Base-by-base conservation (phyloP, 2,888 invertebrate genomes). In the Acronicta alni region DNA sequence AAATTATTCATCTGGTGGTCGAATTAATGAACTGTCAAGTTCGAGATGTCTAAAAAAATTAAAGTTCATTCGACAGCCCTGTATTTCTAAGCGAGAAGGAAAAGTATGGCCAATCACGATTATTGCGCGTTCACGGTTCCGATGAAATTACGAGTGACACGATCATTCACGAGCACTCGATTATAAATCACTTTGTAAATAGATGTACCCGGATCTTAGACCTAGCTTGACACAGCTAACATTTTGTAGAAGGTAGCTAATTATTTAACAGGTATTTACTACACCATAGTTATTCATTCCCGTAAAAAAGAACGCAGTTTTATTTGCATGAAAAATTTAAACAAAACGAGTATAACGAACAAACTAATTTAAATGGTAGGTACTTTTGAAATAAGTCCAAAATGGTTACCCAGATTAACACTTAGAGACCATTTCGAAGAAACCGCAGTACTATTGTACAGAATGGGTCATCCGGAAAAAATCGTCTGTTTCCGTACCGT, bases 401-500 rank as follows among this genome's bases (percentile, higher is more conserved):
- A 64, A 57, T 49, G 41, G 41, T 57, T 42, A 57, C 48, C 69
- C 52, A 72, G 56, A 53, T 57, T 49, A 56, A 59, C 23, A 52
- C n/a, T 41, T 39, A 41, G 16, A 39, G 23, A 37, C 51, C 64
- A 64, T 71, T 61, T 69, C 44, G 55, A 67, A 72, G 70, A 68
- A 74, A 77, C 67, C 54, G 41, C 56, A 56, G 32, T 38, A 45
- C 49, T 30, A 53, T 49, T 57, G 49, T 59, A 66, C 67, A 74
- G 79, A 87, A 72, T 84, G 83, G 85, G 73, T 85, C 82, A 86
- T 89, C 84, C 87, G 91, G 89, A 91, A 93, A n/a, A 91, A 88
- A 84, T 79, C 82, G 86, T 81, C 85, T 58, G 88, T 92, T 90
- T 88, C 77, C 85, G 87, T 87, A 87, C 87, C 91, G 88, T 90